Evolutionary conservation across 2,113 vertebrate species (phyloP).

Genomic region (Pipa parva): DNA sequence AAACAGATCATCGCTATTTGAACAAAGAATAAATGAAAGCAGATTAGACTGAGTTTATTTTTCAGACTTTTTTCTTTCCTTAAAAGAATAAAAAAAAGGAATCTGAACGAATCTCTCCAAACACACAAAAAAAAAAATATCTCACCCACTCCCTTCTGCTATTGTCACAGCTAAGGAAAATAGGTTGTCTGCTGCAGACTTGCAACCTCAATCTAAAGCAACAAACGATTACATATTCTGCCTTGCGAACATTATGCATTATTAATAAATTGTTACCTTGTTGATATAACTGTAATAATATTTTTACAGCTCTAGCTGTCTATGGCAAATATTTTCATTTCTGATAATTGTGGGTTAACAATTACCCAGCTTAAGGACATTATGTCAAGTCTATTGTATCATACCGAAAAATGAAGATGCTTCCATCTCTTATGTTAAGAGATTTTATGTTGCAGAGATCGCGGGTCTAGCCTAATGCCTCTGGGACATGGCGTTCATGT

Average conservation of each 20-base stretch:
- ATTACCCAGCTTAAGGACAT: slow-evolving; percentile 6
- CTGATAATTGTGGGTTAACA: slow-evolving; percentile 14
- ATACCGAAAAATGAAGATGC: neutral
- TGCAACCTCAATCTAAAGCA: slow-evolving; percentile 60
- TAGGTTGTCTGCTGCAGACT: slow-evolving; percentile 60
- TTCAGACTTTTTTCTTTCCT: no score
- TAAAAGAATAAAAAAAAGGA: no score
- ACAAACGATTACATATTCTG: slow-evolving; percentile 55
- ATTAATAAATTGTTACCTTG: slow-evolving; percentile 18
- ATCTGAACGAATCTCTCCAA: neutral
- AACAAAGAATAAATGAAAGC: no score
- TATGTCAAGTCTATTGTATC: slow-evolving; percentile 1
- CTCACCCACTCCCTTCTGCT: slow-evolving; percentile 27
- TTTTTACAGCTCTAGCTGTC: slow-evolving; percentile 4
- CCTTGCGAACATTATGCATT: slow-evolving; percentile 49
- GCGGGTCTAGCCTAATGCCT: slow-evolving; percentile 52
- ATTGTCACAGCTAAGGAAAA: slow-evolving; percentile 57
- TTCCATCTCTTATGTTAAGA: neutral
- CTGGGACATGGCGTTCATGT: slow-evolving; percentile 53
- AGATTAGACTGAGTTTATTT: no score
- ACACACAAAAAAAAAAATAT: slow-evolving; percentile 2
- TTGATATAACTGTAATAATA: slow-evolving; percentile 23
- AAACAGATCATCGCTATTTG: no score
- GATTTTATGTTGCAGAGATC: neutral
- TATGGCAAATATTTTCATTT: slow-evolving; percentile 14